These are phyloP conservation scores for Drosophila antonietae DNA, from an alignment of 2,888 invertebrate species.

Conservation along the genomic window DNA sequence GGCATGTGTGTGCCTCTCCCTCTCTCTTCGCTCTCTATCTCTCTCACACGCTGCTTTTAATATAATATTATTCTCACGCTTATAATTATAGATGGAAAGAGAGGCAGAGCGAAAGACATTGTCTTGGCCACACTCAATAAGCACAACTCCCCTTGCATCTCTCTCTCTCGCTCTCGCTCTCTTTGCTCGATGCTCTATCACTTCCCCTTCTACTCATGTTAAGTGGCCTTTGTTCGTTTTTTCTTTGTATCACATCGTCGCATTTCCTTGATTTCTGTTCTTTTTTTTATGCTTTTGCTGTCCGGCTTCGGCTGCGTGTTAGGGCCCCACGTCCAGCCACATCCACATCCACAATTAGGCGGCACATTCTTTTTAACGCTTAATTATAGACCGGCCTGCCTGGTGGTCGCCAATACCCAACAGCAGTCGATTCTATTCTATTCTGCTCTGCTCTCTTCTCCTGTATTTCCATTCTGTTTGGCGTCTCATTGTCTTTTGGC, in stretches of 20 bases:
- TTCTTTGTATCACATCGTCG: slow-evolving; percentile 32
- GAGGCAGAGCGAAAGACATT: slow-evolving; percentile 24
- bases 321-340: slow-evolving; percentile 47
- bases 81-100: slow-evolving; percentile 6
- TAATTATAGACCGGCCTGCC: slow-evolving; percentile 63
- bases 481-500: slow-evolving; percentile 61
- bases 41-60: neutral
- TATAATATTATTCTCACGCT: slow-evolving; percentile 54
- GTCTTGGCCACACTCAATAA: slow-evolving; percentile 18
- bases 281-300: slow-evolving; percentile 27
- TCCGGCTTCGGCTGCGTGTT: slow-evolving; percentile 29
- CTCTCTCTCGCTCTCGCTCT: neutral
- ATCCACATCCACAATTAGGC: slow-evolving; percentile 67
- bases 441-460: neutral
- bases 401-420: slow-evolving; percentile 27
- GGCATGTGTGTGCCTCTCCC: neutral
- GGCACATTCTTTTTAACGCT: slow-evolving; percentile 75
- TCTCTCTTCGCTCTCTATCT: neutral
- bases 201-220: slow-evolving; percentile 38
- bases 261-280: slow-evolving; percentile 54
- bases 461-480: slow-evolving; percentile 19
- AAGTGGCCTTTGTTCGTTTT: slow-evolving; percentile 59
- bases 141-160: neutral
- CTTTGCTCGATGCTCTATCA: too few relatives aligned
- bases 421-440: slow-evolving; percentile 9